Evolutionary conservation across 2,113 vertebrate species (phyloP).

Genomic region (Callaeas wilsoni): DNA sequence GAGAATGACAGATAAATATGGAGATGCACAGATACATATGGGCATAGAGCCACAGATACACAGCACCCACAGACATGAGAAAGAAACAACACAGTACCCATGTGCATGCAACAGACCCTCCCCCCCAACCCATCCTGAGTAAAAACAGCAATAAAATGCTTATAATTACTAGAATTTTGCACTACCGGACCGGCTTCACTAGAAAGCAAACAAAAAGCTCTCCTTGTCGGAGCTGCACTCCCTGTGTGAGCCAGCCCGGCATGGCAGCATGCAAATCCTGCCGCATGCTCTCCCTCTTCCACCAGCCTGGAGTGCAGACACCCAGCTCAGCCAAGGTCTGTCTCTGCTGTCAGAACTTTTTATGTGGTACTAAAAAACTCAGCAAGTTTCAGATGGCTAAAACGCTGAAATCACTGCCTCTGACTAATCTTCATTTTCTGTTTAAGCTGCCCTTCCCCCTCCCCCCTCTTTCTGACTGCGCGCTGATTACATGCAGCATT

Average conservation of each 20-base stretch:
- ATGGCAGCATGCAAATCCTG: neutral
- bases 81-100: neutral
- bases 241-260: neutral
- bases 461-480: neutral
- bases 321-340: neutral
- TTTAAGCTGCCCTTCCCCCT: neutral
- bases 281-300: neutral
- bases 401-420: slow-evolving; percentile 20
- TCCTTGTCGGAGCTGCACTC: neutral
- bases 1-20: slow-evolving; percentile 23
- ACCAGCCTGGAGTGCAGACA: neutral
- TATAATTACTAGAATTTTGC: neutral
- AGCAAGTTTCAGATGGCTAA: neutral
- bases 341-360: neutral
- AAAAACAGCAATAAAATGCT: neutral
- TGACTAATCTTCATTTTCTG: neutral
- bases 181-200: neutral
- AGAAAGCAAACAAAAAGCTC: neutral
- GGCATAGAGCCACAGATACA: neutral
- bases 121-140: neutral
- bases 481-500: neutral
- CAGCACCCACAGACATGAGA: neutral
- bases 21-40: neutral
- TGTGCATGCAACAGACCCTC: neutral
- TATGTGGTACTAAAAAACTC: neutral